Conservation (phyloP, 1,140 invertebrate species). For the Acyrthosiphon pisum region DNA sequence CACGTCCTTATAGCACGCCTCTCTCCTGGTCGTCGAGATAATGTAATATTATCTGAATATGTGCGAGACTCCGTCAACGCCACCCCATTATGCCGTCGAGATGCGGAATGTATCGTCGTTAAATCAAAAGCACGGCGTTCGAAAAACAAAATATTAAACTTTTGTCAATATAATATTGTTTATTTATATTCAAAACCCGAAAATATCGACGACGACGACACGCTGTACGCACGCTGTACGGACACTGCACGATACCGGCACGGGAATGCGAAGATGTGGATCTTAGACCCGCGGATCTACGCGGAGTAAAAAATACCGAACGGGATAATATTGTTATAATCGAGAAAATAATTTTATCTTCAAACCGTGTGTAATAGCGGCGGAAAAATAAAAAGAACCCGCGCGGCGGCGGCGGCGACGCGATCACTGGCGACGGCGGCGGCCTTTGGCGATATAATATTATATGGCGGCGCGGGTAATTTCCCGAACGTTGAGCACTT, state of each 20-base stretch:
- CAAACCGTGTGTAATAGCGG: background rate
- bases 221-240: background rate
- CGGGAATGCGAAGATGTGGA: background rate
- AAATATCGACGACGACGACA: background rate
- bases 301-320: background rate
- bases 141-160: background rate
- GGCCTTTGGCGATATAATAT: conserved; percentile 36
- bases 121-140: background rate
- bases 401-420: background rate
- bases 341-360: background rate
- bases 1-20: background rate
- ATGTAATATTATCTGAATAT: background rate
- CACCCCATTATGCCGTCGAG: background rate
- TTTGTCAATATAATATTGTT: background rate
- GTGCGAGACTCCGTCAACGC: background rate
- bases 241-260: background rate
- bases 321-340: background rate
- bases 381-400: conserved; percentile 9
- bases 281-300: background rate
- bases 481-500: conserved; percentile 54
- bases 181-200: background rate
- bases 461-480: conserved; percentile 40
- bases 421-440: background rate
- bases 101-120: background rate
- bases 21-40: background rate